Conservation (phyloP, 2,888 invertebrate genomes). For the Acrobasis suavella region DNA sequence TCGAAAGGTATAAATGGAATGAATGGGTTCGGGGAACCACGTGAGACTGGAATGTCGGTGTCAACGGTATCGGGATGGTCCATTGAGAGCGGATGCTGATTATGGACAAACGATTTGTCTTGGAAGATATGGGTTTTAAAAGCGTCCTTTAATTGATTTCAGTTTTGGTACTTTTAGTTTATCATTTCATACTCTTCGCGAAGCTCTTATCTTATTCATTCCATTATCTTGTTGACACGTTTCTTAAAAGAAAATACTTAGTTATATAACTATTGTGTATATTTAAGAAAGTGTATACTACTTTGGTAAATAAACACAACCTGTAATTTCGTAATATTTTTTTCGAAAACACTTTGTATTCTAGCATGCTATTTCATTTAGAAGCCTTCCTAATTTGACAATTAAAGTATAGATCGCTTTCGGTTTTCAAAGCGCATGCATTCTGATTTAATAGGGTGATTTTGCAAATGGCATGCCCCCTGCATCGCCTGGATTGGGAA, state of each 20-base stretch:
- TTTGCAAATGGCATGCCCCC: conserved; percentile 12
- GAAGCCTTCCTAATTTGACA: too few relatives aligned
- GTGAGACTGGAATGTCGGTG: conserved; percentile 71
- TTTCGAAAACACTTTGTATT: too few relatives aligned
- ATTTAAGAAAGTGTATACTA: too few relatives aligned
- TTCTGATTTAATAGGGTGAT: background rate
- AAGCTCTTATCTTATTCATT: background rate
- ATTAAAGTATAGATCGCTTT: background rate
- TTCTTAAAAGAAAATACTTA: too few relatives aligned
- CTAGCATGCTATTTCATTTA: too few relatives aligned
- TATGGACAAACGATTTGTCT: conserved; percentile 24
- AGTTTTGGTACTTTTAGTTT: background rate
- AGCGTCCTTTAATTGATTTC: conserved; percentile 16
- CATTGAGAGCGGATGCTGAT: conserved; percentile 33
- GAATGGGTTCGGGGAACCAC: conserved; percentile 76
- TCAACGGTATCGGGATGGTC: conserved; percentile 56
- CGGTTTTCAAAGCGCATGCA: background rate
- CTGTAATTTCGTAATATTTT: too few relatives aligned
- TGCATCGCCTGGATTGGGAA: conserved; percentile 49
- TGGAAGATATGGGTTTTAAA: conserved; percentile 10
- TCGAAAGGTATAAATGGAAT: conserved; percentile 54
- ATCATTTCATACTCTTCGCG: background rate
- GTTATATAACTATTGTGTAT: too few relatives aligned
- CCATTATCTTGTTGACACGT: background rate
- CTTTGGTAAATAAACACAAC: too few relatives aligned